These are phyloP conservation scores for Sebastiscus albofasciatus DNA, from an alignment of 2,797 vertebrate species.

Conservation along the genomic window DNA sequence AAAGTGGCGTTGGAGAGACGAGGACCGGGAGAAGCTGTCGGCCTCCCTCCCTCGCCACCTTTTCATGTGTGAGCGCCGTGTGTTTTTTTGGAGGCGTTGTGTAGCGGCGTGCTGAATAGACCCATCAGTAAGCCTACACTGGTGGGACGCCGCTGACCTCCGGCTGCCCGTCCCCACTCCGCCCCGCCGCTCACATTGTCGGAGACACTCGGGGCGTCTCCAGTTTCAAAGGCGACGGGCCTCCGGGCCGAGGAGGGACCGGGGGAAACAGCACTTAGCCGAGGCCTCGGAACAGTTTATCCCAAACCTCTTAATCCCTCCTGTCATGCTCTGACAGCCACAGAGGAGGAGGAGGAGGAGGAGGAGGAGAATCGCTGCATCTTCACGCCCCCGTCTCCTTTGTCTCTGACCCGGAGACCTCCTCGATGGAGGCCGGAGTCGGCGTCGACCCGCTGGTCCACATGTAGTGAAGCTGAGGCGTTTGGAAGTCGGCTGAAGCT, in stretches of 20 bases:
- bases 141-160: slow-evolving; percentile 73
- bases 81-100: not conserved
- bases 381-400: not conserved
- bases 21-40: not conserved
- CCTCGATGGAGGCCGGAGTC: not conserved
- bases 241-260: not conserved
- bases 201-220: slow-evolving; percentile 51
- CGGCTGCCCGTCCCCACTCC: slow-evolving; percentile 49
- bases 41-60: not conserved
- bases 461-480: not conserved
- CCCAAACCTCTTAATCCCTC: slow-evolving; percentile 40
- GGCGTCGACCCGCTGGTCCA: not conserved
- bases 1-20: not conserved
- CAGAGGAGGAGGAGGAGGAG: not conserved
- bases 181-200: slow-evolving; percentile 52
- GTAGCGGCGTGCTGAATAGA: slow-evolving; percentile 40
- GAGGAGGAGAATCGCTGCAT: not conserved
- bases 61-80: not conserved
- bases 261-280: slow-evolving; percentile 24
- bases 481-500: not conserved
- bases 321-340: slow-evolving; percentile 35
- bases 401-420: slow-evolving; percentile 3
- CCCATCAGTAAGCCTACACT: slow-evolving; percentile 65
- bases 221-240: slow-evolving; percentile 59
- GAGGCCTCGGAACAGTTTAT: slow-evolving; percentile 31